Base-by-base conservation (phyloP, 35 echinoderm and acorn worm species). In the Ophiothrix spiculata region DNA sequence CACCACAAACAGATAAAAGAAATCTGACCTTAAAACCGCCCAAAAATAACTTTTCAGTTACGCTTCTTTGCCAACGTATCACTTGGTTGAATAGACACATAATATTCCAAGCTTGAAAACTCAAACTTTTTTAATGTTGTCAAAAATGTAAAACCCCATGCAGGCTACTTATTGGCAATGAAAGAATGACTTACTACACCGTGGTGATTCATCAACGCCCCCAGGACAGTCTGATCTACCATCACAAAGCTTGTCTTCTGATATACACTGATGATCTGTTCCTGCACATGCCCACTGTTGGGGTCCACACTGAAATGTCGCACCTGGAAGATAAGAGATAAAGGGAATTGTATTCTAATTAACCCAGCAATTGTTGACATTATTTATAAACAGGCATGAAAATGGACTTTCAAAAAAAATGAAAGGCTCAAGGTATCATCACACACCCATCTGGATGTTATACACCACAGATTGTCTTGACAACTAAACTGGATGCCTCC, bases 281-380 rank as follows among this genome's bases (percentile, higher is more conserved):
- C 23, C 54, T 1, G 56, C 1, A 60, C 81, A 84, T 1, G 81
- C 46, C 45, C 54, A 84, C 33, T 84, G 46, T 37, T 63, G 42
- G 21, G 81, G 81, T 3, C 46, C 46, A n/a, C 81, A 84, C 14
- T 45, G 36, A 60, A 84, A 84, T 17, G 81, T 74, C 13, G 45
- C 81, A 33, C n/a, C 81, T 84, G 29, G 0, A 17, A 84, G 15
- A 36, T 17, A 60, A 84, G 1, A 36, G 29, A 12, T 38, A 38
- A 38, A 80, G 29, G 16, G n/a, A 80, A 12, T 38, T 32, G 21
- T 36, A 36, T 19, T 35, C 19, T 32, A 78, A 28, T 21, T 35
- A 11, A 32, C 21, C 16, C 21, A 36, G 1, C 4, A 78, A 28
- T 36, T 78, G 76, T 10, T 32, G 31, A 32, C 21, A 13, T 35